A percentile compares a stretch with the other conserved stretches of the same genome.
phyloP scores from a whole-genome alignment of 2,797 vertebrate species.

The Chelonia mydas region DNA sequence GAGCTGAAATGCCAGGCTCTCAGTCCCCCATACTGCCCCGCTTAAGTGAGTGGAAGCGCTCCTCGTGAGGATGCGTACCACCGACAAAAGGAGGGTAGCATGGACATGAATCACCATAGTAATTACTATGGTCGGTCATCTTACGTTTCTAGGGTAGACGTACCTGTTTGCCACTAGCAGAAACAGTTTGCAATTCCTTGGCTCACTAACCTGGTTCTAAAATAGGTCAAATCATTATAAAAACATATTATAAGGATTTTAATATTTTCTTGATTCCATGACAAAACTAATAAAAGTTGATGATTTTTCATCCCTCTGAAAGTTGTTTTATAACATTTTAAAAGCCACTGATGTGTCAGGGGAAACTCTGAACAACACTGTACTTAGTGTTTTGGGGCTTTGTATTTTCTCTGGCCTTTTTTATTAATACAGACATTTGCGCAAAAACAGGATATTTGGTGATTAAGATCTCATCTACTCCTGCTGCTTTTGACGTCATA shows the following conservation, averaged over 20 bases:
- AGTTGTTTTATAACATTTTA: neutral
- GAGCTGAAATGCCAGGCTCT: no score
- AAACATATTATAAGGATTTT: neutral
- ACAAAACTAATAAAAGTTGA: neutral
- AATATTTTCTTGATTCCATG: neutral
- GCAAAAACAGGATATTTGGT: neutral
- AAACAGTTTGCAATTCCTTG: neutral
- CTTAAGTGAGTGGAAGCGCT: no score
- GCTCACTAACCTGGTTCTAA: neutral
- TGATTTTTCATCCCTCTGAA: neutral
- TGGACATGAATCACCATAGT: no score
- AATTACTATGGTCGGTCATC: no score
- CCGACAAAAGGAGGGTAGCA: no score
- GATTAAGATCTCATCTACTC: constrained; percentile 35
- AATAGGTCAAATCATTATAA: neutral
- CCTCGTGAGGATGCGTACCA: no score
- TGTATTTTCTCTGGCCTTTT: neutral
- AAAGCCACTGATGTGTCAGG: neutral
- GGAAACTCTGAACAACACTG: neutral
- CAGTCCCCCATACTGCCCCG: no score
- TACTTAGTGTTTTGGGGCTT: neutral
- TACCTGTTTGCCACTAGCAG: neutral
- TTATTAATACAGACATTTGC: constrained; percentile 16
- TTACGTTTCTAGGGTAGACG: no score
- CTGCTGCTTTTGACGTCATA: constrained; percentile 9